phyloP scores from a whole-genome alignment of 2,797 vertebrate species.

The Gallinago nigripennis region DNA sequence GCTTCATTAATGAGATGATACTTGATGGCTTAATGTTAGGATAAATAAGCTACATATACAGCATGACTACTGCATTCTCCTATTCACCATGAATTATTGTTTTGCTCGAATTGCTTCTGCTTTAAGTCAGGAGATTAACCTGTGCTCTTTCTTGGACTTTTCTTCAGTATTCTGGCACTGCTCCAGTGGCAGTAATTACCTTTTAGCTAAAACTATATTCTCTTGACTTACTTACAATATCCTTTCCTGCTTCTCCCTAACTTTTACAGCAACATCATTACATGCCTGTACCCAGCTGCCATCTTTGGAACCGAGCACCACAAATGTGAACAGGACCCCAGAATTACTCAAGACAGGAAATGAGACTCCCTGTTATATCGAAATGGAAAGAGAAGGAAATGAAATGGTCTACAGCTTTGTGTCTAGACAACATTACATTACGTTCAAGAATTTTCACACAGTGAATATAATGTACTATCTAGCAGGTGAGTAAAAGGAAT shows the following conservation, averaged over 20 bases:
- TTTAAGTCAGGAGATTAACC: background rate
- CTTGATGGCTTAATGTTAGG: background rate
- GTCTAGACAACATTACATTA: background rate
- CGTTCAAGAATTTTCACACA: background rate
- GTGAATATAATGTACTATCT: background rate
- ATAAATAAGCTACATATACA: background rate
- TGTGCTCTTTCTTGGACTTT: background rate
- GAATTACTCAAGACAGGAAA: background rate
- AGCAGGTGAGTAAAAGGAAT: background rate
- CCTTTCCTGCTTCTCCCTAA: background rate
- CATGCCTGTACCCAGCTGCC: background rate
- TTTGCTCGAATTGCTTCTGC: background rate
- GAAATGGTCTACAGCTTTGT: background rate
- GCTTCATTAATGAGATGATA: background rate
- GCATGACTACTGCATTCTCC: background rate
- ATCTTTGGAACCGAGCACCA: background rate
- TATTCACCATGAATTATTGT: background rate
- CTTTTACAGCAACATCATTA: background rate
- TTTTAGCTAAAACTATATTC: background rate
- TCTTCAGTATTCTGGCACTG: background rate
- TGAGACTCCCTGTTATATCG: background rate
- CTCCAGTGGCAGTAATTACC: background rate
- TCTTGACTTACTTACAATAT: background rate
- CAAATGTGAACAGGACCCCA: background rate
- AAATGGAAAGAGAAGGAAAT: background rate